These are phyloP conservation scores for Ammodytes dubius DNA, from an alignment of 2,113 vertebrate genomes.

Conservation along the genomic window DNA sequence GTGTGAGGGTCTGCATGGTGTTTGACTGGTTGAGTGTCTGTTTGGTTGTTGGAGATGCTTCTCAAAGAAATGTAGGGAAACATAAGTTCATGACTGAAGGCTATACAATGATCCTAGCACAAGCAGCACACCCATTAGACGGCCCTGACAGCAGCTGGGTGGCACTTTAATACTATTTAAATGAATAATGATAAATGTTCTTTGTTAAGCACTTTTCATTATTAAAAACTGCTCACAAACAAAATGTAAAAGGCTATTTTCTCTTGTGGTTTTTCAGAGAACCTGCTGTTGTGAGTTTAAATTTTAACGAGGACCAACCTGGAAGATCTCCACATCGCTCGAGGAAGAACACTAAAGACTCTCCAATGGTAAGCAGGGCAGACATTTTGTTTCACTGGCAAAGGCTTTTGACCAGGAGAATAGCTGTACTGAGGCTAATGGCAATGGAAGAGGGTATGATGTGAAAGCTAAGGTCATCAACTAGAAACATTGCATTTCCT, in stretches of 20 bases:
- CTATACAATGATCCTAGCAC: neutral
- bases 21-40: no score
- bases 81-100: neutral
- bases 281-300: conserved; percentile 76
- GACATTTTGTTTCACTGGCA: neutral
- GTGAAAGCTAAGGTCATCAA: neutral
- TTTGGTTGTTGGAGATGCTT: neutral
- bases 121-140: neutral
- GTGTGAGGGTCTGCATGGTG: no score
- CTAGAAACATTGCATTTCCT: neutral
- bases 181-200: no score
- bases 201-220: no score
- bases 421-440: neutral
- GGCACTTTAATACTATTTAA: neutral
- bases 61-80: neutral
- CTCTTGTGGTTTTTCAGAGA: conserved; percentile 75
- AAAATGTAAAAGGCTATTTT: neutral
- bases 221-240: no score
- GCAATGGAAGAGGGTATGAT: neutral
- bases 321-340: conserved; percentile 85
- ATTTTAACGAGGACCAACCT: conserved; percentile 81
- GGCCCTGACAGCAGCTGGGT: neutral
- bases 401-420: neutral
- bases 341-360: conserved; percentile 63
- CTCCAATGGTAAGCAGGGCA: conserved; percentile 35